These are phyloP conservation scores for Agrotis puta DNA, from an alignment of 2,888 invertebrate genomes.

Conservation along the genomic window DNA sequence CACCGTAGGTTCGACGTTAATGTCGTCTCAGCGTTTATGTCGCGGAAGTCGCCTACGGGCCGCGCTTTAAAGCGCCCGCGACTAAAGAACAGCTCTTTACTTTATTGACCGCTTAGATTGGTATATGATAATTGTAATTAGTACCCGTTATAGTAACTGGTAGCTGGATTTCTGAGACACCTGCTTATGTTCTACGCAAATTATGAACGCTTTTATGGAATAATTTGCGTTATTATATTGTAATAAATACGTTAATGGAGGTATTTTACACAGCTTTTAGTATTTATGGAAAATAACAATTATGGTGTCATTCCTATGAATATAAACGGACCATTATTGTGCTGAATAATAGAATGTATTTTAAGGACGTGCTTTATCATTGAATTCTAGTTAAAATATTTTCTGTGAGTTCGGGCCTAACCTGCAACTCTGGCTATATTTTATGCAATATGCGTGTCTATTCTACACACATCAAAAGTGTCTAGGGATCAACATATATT, in stretches of 20 bases:
- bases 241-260: conserved; percentile 1
- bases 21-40: conserved; percentile 72
- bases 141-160: conserved; percentile 28
- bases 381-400: background rate
- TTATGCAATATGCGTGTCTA: background rate
- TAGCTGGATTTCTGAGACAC: conserved; percentile 21
- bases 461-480: too few species aligned
- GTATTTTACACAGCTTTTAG: conserved; percentile 7
- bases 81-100: conserved; percentile 56
- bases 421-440: background rate
- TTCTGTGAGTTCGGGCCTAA: too few species aligned
- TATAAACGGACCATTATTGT: background rate
- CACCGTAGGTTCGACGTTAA: conserved; percentile 74
- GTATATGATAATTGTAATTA: conserved; percentile 56
- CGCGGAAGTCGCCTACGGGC: conserved; percentile 81
- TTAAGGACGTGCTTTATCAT: conserved; percentile 4
- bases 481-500: too few species aligned
- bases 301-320: background rate
- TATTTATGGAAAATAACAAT: background rate
- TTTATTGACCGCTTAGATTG: conserved; percentile 46
- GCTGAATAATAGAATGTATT: background rate
- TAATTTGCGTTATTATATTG: conserved; percentile 16
- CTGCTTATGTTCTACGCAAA: conserved; percentile 23
- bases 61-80: conserved; percentile 74
- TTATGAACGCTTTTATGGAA: conserved; percentile 23